Evolutionary conservation across 2,113 vertebrate genomes (phyloP).

Genomic region (Synchiropus splendidus): DNA sequence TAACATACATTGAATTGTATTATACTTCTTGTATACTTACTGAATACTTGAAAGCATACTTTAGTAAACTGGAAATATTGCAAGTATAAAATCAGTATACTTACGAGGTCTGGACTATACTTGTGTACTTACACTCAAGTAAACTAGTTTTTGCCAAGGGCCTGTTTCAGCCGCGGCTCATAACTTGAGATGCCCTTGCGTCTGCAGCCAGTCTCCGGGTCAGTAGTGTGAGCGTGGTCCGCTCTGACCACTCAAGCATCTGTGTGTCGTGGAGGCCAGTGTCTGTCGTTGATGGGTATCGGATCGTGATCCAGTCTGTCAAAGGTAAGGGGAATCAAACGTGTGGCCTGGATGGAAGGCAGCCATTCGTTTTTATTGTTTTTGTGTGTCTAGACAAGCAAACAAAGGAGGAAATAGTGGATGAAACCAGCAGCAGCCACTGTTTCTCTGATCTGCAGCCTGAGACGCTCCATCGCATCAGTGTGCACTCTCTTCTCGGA

Average conservation of each 20-base stretch:
- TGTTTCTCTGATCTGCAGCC: conserved; percentile 64
- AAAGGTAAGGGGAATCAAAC: conserved; percentile 31
- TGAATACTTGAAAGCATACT: no score
- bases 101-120: no score
- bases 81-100: no score
- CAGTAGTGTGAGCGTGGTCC: conserved; percentile 64
- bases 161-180: no score
- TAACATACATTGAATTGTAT: no score
- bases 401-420: conserved; percentile 44
- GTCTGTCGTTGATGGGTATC: conserved; percentile 55
- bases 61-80: no score
- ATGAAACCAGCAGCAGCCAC: conserved; percentile 55
- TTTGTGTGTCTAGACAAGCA: conserved; percentile 53
- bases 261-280: conserved; percentile 69
- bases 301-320: conserved; percentile 59
- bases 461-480: conserved; percentile 66
- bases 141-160: no score
- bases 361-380: not conserved
- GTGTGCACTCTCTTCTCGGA: conserved; percentile 59
- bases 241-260: conserved; percentile 66
- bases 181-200: no score
- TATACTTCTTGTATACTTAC: no score
- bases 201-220: conserved; percentile 63
- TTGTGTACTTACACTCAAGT: no score
- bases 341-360: no score